Base-by-base conservation (phyloP, 2,888 invertebrate genomes). In the Podotricha telesiphe region DNA sequence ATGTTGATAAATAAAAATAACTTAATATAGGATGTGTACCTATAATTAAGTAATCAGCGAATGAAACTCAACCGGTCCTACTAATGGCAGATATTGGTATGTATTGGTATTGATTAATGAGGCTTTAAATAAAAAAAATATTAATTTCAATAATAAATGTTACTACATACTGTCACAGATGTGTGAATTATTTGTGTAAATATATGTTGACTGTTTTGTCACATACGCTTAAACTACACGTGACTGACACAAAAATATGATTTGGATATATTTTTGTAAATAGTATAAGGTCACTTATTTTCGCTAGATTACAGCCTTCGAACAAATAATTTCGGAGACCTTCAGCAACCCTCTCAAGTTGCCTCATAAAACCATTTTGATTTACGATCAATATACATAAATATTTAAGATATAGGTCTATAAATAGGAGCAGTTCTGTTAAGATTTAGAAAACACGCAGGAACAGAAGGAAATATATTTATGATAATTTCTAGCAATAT, bases 361-460 rank as follows among this genome's bases (percentile, higher is more conserved):
- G 50, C 69, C 63, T 75, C 73, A 65, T 74, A 74, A 73, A 65
- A 65, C 65, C 68, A 70, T 70, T 73, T 74, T 73, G 67, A 74
- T 73, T 71, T 70, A 74, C 63, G 65, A 61, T 59, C 53, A 37
- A 59, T 45, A 59, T 28, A 20, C 45, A 59, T 59, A 45, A 42
- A 45, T 59, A 59, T 45, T 42, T 45, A 22, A 22, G n/a, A n/a
- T 22, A 28, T 11, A 58, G 19, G 3, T 56, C 5, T 40, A 40
- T 59, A 53, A 4, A 7, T 34, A n/a, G 28, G n/a, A 53, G 4
- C 10, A 34, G 2, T 22, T 28, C 51, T 22, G 22, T 22, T 20
- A 2, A 22, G 4, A 22, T 19, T 22, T 7, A 51, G 17, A 11
- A 15, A 20, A 22, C 1, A 51, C n/a, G n/a, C n/a, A 28, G 28